Evolutionary conservation across 2,888 invertebrate species (phyloP), one percentile per base, ranked within the genome.

Genomic region (Nyleta sp.): DNA sequence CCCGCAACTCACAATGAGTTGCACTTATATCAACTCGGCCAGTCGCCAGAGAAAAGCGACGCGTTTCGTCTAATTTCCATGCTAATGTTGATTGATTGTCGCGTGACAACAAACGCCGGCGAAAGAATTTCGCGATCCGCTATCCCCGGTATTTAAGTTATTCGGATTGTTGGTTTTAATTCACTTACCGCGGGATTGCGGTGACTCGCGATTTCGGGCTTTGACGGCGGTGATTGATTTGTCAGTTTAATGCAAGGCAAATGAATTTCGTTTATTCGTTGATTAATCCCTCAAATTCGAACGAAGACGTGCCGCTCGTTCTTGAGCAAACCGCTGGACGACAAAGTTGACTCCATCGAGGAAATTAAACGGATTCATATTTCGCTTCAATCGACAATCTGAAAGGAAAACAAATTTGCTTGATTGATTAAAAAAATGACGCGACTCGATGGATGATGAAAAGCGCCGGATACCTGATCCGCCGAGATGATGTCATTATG

Each of bases 291-390:
- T 73, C 38, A 57, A n/a, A n/a, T n/a, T n/a, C n/a, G n/a, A n/a
- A n/a, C n/a, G n/a, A n/a, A n/a, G n/a, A n/a, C n/a, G n/a, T n/a
- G n/a, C n/a, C n/a, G n/a, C n/a, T n/a, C n/a, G n/a, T n/a, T n/a
- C n/a, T n/a, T n/a, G n/a, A n/a, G n/a, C n/a, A n/a, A n/a, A n/a
- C n/a, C n/a, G n/a, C n/a, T n/a, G n/a, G n/a, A n/a, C n/a, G n/a
- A n/a, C n/a, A n/a, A n/a, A n/a, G n/a, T n/a, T n/a, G n/a, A n/a
- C n/a, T n/a, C n/a, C 46, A 28, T 22, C 28, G 24, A 35, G 48
- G 31, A 70, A 70, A 70, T 70, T 76, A 70, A 76, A 64, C 64
- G 59, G 44, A 70, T 59, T 52, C 46, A 64, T 52, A 65, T 76
- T 70, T 71, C 35, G 17, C 59, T 76, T 59, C 52, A 57, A 50